Evolutionary conservation across 2,888 invertebrate genomes (phyloP), one percentile per base, ranked within the genome.

Genomic region (Eurytoma adleriae): DNA sequence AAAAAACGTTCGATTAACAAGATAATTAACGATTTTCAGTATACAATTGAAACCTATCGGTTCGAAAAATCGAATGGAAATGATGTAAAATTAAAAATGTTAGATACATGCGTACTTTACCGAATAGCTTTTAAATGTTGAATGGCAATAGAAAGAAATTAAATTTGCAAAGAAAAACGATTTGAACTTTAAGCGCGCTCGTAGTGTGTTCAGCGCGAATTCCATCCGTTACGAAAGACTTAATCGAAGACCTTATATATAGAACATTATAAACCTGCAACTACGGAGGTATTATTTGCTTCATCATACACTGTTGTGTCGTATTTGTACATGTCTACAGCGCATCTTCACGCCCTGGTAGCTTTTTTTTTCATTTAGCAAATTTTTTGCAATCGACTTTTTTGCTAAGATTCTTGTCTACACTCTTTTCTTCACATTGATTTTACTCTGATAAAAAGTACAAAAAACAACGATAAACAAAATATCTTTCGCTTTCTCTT

Each of bases 281-380:
- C 83, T 85, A 85, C 71, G 79, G 84, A 85, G 84, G 83, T 85
- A 86, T 85, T 84, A 83, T 85, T 85, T 84, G 85, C 83, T 84
- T 83, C 69, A 81, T 83, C 84, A 68, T 84, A 85, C 74, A 78
- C 80, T 78, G 76, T 83, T 54, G 70, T 82, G 66, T 80, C 78
- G 62, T 75, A 74, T 83, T 82, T 80, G 79, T 84, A 84, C 84
- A 80, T 79, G 80, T 83, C 81, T 69, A 79, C 59, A 81, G 80
- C 79, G 69, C 71, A 64, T 83, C 50, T 79, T 52, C 61, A 71
- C 73, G 77, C 72, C 30, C 69, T 77, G 52, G 27, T 52, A 79
- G 70, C 77, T 78, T 72, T 10, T 40, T 40, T 40, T 40, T 40
- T 40, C 40, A 40, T 40, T 40, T 82, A 24, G 48, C 57, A 20